Evolutionary conservation across 1,140 invertebrate genomes (phyloP).

Genomic region (Meloidogyne chitwoodi): DNA sequence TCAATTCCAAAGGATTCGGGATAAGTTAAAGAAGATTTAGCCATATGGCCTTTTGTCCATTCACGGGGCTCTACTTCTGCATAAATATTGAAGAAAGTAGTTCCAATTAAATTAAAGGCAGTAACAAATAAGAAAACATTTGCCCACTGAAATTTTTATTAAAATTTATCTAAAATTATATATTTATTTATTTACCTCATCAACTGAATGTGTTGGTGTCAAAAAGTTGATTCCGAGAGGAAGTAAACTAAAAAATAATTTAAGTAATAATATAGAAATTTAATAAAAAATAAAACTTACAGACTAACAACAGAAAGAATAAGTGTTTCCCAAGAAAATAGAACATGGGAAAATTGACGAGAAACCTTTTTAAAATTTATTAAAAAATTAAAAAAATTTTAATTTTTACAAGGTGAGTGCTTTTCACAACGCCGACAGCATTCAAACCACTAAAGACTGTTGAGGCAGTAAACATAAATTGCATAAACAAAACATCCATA

Average conservation of each 20-base stretch:
- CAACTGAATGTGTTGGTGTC: neutral
- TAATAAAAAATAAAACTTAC: neutral
- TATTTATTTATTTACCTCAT: neutral
- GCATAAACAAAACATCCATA: constrained; percentile 22
- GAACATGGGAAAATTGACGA: neutral
- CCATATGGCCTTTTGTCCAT: neutral
- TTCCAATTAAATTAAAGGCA: neutral
- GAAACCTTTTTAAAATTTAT: neutral
- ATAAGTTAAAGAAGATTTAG: neutral
- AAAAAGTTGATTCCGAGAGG: neutral
- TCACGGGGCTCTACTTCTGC: neutral
- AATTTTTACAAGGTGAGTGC: constrained; percentile 41
- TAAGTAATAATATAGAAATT: neutral
- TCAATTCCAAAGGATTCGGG: neutral
- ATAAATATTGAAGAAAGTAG: neutral
- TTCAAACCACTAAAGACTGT: constrained; percentile 49
- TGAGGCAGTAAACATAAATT: constrained; percentile 38
- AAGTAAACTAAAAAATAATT: neutral
- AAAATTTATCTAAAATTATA: neutral
- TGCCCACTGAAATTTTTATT: neutral
- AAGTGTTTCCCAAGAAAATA: neutral
- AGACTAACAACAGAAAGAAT: neutral
- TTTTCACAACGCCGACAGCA: constrained; percentile 46
- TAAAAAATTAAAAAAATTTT: neutral
- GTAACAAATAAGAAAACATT: neutral